Conservation (phyloP, 1,140 invertebrate species). For the Ditylenchus dipsaci region DNA sequence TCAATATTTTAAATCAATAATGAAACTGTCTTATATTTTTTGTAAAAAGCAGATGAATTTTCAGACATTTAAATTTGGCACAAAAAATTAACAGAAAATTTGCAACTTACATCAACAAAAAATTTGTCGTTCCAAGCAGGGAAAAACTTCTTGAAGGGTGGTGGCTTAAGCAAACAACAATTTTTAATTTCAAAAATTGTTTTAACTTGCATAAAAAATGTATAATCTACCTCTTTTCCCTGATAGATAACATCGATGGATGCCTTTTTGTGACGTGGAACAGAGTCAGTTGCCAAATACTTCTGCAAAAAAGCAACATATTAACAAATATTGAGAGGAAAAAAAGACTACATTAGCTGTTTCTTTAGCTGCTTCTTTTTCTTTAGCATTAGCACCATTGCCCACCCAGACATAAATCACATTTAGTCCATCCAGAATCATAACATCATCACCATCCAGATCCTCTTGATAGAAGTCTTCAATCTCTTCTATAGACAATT, state of each 20-base stretch:
- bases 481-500: conserved; percentile 67
- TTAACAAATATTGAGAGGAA: neutral
- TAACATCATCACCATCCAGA: conserved; percentile 76
- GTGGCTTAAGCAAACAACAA: conserved; percentile 31
- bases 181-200: conserved; percentile 30
- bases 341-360: conserved; percentile 61
- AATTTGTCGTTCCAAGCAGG: conserved; percentile 54
- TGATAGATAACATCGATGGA: conserved; percentile 49
- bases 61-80: no score
- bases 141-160: conserved; percentile 55
- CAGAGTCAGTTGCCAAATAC: conserved; percentile 6
- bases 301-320: conserved; percentile 10
- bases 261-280: conserved; percentile 48
- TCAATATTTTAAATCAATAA: no score
- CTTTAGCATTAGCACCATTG: conserved; percentile 67
- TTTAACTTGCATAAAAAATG: conserved; percentile 2
- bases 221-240: conserved; percentile 39
- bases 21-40: no score
- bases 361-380: conserved; percentile 65
- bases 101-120: conserved; percentile 51
- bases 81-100: no score
- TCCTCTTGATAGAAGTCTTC: conserved; percentile 67
- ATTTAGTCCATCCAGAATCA: conserved; percentile 75
- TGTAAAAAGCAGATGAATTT: no score
- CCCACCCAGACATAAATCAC: conserved; percentile 77